phyloP scores from a whole-genome alignment of 2,888 invertebrate genomes.

The Dynastes maya region DNA sequence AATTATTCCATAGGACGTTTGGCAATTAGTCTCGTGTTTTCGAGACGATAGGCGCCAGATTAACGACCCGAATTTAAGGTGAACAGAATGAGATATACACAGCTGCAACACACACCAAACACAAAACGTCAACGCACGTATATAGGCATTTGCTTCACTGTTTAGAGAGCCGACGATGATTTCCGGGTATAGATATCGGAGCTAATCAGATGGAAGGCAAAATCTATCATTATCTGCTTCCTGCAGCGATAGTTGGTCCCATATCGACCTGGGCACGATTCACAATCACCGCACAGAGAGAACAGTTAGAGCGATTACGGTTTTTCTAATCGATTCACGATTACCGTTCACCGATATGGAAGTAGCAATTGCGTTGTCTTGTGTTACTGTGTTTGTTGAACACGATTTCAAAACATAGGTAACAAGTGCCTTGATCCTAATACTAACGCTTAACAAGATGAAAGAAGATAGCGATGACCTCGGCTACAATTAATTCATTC shows the following conservation, averaged over 20 bases:
- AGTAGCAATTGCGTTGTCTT: slow-evolving; percentile 29
- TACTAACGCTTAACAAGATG: slow-evolving; percentile 26
- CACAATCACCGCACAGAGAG: slow-evolving; percentile 27
- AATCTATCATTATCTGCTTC: slow-evolving; percentile 45
- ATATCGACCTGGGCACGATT: slow-evolving; percentile 10
- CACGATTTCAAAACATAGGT: slow-evolving; percentile 40
- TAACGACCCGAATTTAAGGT: slow-evolving; percentile 16
- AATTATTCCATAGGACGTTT: slow-evolving; percentile 11
- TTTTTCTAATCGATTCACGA: slow-evolving; percentile 45
- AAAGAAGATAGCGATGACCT: slow-evolving; percentile 12
- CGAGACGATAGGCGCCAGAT: slow-evolving; percentile 19
- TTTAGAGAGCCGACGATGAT: slow-evolving; percentile 9
- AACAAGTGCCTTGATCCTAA: slow-evolving; percentile 39
- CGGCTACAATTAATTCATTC: slow-evolving; percentile 1
- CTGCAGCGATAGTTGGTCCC: slow-evolving; percentile 32
- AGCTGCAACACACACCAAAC: slow-evolving; percentile 4
- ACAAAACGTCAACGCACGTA: not conserved
- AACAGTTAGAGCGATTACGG: slow-evolving; percentile 44
- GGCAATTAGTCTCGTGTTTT: slow-evolving; percentile 9
- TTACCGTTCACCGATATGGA: slow-evolving; percentile 41
- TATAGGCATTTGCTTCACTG: slow-evolving; percentile 13
- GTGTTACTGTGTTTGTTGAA: slow-evolving; percentile 15
- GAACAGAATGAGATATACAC: not conserved
- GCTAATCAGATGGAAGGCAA: slow-evolving; percentile 36
- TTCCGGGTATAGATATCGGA: slow-evolving; percentile 41